Evolutionary conservation across 2,888 invertebrate genomes (phyloP).

Genomic region (Noctuana brunneofusca): DNA sequence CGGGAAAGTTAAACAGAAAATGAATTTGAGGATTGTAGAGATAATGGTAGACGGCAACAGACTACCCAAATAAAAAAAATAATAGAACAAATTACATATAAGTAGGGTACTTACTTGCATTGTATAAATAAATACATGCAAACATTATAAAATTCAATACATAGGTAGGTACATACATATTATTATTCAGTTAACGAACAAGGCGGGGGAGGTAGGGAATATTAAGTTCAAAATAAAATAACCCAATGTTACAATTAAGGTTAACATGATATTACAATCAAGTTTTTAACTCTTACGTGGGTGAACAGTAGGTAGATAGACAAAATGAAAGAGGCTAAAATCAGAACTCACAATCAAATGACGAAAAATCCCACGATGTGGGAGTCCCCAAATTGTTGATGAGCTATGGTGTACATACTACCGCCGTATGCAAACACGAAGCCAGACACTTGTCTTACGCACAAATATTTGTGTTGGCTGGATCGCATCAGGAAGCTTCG

Average conservation of each 20-base stretch:
- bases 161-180: too few species aligned
- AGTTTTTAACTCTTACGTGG: too few species aligned
- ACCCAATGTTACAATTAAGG: too few species aligned
- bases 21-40: background rate
- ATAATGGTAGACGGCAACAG: too few species aligned
- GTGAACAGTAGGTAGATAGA: background rate
- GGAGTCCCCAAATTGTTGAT: constrained; percentile 28
- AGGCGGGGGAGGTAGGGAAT: too few species aligned
- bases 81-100: background rate
- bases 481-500: constrained; percentile 16
- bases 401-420: constrained; percentile 9
- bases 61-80: too few species aligned
- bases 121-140: too few species aligned
- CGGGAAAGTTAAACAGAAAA: background rate
- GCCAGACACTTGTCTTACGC: constrained; percentile 32
- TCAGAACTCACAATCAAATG: background rate
- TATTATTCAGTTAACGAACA: too few species aligned
- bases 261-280: too few species aligned
- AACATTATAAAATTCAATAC: too few species aligned
- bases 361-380: constrained; percentile 20
- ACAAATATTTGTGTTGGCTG: constrained; percentile 32
- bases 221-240: too few species aligned
- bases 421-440: constrained; percentile 24
- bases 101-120: background rate
- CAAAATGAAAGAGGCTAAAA: background rate